Evolutionary conservation across 1,140 invertebrate genomes (phyloP).

Genomic region (Lutraria rhynchaena): DNA sequence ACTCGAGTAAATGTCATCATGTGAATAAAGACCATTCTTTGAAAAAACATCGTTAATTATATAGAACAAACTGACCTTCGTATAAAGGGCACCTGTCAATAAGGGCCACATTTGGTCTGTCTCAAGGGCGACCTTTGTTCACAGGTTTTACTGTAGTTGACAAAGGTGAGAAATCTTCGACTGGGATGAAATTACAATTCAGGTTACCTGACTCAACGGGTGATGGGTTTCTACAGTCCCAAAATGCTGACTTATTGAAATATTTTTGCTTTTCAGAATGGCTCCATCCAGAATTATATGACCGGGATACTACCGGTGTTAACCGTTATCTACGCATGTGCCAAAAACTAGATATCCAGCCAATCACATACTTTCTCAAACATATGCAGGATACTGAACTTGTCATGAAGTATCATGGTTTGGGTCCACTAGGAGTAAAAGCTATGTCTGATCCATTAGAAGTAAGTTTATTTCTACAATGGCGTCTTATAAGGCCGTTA

Average conservation of each 20-base stretch:
- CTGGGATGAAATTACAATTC: not conserved
- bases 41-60: no score
- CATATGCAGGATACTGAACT: slow-evolving; percentile 70
- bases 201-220: not conserved
- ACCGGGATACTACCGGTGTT: slow-evolving; percentile 63
- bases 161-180: no score
- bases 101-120: no score
- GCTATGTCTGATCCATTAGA: slow-evolving; percentile 73
- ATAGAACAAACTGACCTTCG: no score
- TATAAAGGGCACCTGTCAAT: no score
- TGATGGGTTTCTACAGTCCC: not conserved
- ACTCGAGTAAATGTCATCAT: no score
- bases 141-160: no score
- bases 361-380: slow-evolving; percentile 73
- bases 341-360: slow-evolving; percentile 67
- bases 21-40: no score
- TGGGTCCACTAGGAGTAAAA: slow-evolving; percentile 71
- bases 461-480: no score
- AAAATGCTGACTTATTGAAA: no score
- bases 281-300: slow-evolving; percentile 47
- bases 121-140: no score
- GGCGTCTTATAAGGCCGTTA: no score
- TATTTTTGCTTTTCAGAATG: slow-evolving; percentile 25
- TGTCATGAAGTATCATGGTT: slow-evolving; percentile 73
- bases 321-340: slow-evolving; percentile 67